Evolutionary conservation across 2,888 invertebrate genomes (phyloP).

Genomic region (Agriopis leucophaearia): DNA sequence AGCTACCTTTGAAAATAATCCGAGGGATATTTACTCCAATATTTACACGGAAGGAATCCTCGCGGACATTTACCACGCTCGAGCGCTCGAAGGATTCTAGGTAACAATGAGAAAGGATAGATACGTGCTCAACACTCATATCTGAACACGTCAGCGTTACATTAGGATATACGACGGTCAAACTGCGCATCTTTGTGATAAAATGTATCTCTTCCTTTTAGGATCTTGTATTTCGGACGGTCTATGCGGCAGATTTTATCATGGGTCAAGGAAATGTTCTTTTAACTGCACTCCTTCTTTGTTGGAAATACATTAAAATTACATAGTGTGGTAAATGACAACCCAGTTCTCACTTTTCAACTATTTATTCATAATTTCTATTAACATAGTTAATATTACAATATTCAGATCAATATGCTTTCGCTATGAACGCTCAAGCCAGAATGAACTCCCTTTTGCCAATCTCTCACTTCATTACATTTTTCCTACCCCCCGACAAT

Average conservation of each 20-base stretch:
- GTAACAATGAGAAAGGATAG: slow-evolving; percentile 32
- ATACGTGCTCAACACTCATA: slow-evolving; percentile 21
- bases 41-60: slow-evolving; percentile 32
- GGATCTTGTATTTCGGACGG: slow-evolving; percentile 1
- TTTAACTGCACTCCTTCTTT: neutral
- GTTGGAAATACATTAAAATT: neutral
- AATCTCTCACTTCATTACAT: too few relatives aligned
- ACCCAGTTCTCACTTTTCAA: too few relatives aligned
- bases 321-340: too few relatives aligned
- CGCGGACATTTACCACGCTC: slow-evolving; percentile 28
- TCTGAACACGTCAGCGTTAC: slow-evolving; percentile 20
- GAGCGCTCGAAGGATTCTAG: slow-evolving; percentile 25
- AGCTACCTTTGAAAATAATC: slow-evolving; percentile 22
- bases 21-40: slow-evolving; percentile 31
- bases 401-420: too few relatives aligned
- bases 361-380: too few relatives aligned
- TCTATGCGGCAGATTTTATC: neutral
- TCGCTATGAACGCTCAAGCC: too few relatives aligned
- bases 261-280: too few relatives aligned
- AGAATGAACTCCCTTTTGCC: too few relatives aligned
- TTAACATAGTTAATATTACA: too few relatives aligned
- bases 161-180: slow-evolving; percentile 27
- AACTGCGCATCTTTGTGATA: slow-evolving; percentile 15
- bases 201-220: slow-evolving; percentile 10
- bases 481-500: too few relatives aligned